Evolutionary conservation across 2,797 vertebrate species (phyloP).

Genomic region (Danionella dracula): DNA sequence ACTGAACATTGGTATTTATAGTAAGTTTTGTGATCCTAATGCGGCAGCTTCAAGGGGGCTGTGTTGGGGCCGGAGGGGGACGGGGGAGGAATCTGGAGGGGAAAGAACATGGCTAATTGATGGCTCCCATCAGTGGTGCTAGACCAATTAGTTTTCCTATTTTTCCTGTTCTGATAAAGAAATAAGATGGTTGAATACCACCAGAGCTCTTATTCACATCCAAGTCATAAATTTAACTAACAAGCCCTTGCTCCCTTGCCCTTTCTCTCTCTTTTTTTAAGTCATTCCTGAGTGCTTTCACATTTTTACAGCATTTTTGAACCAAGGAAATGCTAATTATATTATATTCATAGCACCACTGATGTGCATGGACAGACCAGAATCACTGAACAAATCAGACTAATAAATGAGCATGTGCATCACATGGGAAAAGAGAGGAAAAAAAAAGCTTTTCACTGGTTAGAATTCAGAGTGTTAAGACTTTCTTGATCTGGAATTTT

Average conservation of each 20-base stretch:
- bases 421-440: constrained; percentile 4
- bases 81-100: constrained; percentile 56
- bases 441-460: background rate
- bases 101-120: constrained; percentile 68
- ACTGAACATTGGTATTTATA: constrained; percentile 80
- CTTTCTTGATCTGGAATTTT: no score
- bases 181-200: constrained; percentile 64
- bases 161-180: constrained; percentile 70
- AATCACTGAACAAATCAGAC: constrained; percentile 56
- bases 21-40: constrained; percentile 77
- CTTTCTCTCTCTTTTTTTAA: constrained; percentile 7
- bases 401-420: constrained; percentile 42
- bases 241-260: constrained; percentile 60
- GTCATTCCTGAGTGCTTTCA: background rate
- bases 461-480: background rate
- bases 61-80: constrained; percentile 46
- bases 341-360: constrained; percentile 60
- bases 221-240: constrained; percentile 72
- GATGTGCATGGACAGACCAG: constrained; percentile 57
- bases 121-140: constrained; percentile 67
- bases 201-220: constrained; percentile 61
- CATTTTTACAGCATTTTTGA: constrained; percentile 13
- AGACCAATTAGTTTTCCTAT: constrained; percentile 73
- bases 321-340: constrained; percentile 60
- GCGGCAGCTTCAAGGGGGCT: constrained; percentile 65